A percentile compares a stretch with the other conserved stretches of the same genome.
Conservation (phyloP, 2,888 invertebrate genomes). For the Volucella zonaria region DNA sequence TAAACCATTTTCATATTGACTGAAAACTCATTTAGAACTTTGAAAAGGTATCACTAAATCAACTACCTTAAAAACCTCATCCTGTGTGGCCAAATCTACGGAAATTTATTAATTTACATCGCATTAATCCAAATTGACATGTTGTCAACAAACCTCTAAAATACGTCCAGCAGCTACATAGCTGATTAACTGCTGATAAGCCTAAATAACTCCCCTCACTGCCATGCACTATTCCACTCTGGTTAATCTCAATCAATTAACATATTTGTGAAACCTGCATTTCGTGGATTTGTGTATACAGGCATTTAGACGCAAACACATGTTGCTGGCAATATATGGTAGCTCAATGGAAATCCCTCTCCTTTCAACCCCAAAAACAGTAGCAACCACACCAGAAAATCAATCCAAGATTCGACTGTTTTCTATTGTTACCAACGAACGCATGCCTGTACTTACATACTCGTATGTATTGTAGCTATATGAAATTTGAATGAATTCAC, state of each 20-base stretch:
- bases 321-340: too few relatives aligned
- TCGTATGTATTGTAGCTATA: too few relatives aligned
- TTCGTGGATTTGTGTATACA: neutral
- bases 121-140: neutral
- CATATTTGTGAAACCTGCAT: neutral
- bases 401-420: too few relatives aligned
- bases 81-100: neutral
- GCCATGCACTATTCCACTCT: neutral
- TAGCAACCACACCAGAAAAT: too few relatives aligned
- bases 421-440: too few relatives aligned
- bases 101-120: neutral
- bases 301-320: too few relatives aligned
- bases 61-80: neutral
- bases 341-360: too few relatives aligned
- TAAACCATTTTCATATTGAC: too few relatives aligned
- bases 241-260: slow-evolving; percentile 7
- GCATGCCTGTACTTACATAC: too few relatives aligned
- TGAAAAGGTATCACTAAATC: neutral
- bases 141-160: neutral
- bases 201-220: neutral
- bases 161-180: slow-evolving; percentile 5
- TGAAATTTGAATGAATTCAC: slow-evolving; percentile 12
- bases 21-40: too few relatives aligned
- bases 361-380: too few relatives aligned
- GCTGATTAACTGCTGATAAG: neutral